Evolutionary conservation across 2,797 vertebrate species (phyloP), one percentile per base, ranked within the genome.

Genomic region (Varecia variegata): DNA sequence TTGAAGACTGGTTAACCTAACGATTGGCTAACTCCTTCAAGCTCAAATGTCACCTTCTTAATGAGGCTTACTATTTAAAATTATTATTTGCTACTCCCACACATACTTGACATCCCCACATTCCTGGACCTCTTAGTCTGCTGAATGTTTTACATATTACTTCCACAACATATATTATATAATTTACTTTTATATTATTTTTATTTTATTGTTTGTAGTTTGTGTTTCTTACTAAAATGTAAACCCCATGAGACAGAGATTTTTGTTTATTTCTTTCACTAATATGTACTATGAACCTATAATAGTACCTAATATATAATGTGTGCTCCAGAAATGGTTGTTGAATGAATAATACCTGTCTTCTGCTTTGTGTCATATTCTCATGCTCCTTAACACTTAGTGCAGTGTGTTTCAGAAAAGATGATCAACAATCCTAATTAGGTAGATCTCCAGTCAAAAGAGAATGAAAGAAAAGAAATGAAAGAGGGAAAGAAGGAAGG

Each of bases 251-350:
- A 56, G 8, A 6, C 1, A 73, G 35, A 58, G 0, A 73, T 80
- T 93, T 97, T 95, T 82, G 10, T 89, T 50, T 25, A 23, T 85
- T 90, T 76, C 95, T 38, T 45, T 76, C 27, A 54, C 14, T 84
- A 38, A 76, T 67, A 32, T 65, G 54, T 35, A 27, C 11, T 58
- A 32, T 35, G 18, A 60, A 52, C 13, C 27, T 87, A 65, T 5
- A 60, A 82, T 9, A 91, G 43, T 60, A 40, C 3, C 27, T 70
- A 35, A 43, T 32, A 71, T n/a, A 20, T 14, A 54, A 38, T 45
- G 45, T 89, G n/a, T 45, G 38, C 11, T 90, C 3, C 5, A 90
- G 47, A 95, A 95, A 83, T 23, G n/a, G 30, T 32, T 58, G 15
- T 21, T 47, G 11, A 45, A 91, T 92, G 9, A 70, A 58, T 85